Percentiles rank a stretch among this genome's conserved stretches.
Evolutionary conservation across 1,140 invertebrate genomes (phyloP).

Genomic region (Pygmarrhopalites habei): DNA sequence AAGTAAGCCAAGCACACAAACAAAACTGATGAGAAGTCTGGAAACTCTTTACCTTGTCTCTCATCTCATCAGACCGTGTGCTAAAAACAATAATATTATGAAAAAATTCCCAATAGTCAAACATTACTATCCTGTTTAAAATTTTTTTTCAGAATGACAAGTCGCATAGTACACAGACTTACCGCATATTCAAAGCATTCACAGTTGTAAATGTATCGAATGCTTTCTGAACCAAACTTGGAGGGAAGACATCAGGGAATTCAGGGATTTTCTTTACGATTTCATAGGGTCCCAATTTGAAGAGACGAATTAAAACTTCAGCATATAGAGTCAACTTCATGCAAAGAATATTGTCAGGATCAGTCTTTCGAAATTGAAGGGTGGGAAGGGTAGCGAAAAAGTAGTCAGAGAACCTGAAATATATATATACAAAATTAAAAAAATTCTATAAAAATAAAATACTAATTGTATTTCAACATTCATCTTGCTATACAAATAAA

Average conservation of each 20-base stretch:
- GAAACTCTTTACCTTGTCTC: too few species aligned
- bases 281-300: slow-evolving; percentile 17
- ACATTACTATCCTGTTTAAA: too few species aligned
- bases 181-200: slow-evolving; percentile 29
- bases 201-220: slow-evolving; percentile 24
- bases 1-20: too few species aligned
- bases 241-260: slow-evolving; percentile 23
- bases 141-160: too few species aligned
- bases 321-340: slow-evolving; percentile 36
- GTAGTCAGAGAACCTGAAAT: slow-evolving; percentile 34
- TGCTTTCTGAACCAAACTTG: slow-evolving; percentile 28
- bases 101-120: too few species aligned
- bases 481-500: neutral
- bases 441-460: slow-evolving; percentile 14
- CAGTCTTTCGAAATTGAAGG: slow-evolving; percentile 11
- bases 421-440: slow-evolving; percentile 5
- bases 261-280: slow-evolving; percentile 19
- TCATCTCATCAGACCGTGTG: slow-evolving; percentile 18
- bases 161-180: too few species aligned
- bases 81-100: neutral
- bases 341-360: neutral
- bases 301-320: slow-evolving; percentile 27
- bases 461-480: neutral
- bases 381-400: slow-evolving; percentile 24
- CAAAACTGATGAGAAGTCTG: too few species aligned